These are phyloP conservation scores for Coptodon bakossiorum DNA, from an alignment of 2,113 vertebrate genomes.

Conservation along the genomic window DNA sequence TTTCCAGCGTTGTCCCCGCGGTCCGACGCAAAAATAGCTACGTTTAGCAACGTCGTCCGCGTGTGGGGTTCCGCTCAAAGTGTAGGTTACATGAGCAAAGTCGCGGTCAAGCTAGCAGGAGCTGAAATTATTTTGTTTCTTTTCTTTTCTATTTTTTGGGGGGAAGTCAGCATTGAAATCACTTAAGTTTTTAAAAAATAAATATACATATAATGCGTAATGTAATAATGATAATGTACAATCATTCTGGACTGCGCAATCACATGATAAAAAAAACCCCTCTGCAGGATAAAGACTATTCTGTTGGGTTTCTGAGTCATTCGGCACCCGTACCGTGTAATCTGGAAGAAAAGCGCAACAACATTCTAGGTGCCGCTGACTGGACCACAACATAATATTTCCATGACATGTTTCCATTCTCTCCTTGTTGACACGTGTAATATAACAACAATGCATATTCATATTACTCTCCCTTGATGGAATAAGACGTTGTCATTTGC, in stretches of 20 bases:
- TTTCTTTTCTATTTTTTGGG: fast-evolving
- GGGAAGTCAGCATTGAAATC: not conserved
- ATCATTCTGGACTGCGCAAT: not conserved
- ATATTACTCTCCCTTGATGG: not conserved
- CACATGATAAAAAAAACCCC: not conserved
- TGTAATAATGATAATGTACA: not conserved
- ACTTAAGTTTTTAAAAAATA: not conserved
- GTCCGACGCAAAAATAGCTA: not conserved
- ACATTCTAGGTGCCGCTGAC: not conserved
- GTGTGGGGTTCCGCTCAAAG: not conserved
- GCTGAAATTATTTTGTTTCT: not conserved
- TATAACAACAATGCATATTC: not conserved
- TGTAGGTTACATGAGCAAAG: not conserved
- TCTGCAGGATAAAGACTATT: not conserved
- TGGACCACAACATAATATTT: not conserved
- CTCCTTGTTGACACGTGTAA: not conserved
- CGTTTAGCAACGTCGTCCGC: not conserved
- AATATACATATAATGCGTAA: not conserved
- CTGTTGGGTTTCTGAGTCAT: not conserved
- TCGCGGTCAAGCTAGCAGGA: not conserved
- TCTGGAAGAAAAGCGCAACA: not conserved
- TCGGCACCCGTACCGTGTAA: not conserved
- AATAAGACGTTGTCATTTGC: not conserved
- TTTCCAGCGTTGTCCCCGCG: not conserved
- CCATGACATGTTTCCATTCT: not conserved